Evolutionary conservation across 92 coral and sea anemone genomes (phyloP).

Genomic region (Phenganax subtilis): DNA sequence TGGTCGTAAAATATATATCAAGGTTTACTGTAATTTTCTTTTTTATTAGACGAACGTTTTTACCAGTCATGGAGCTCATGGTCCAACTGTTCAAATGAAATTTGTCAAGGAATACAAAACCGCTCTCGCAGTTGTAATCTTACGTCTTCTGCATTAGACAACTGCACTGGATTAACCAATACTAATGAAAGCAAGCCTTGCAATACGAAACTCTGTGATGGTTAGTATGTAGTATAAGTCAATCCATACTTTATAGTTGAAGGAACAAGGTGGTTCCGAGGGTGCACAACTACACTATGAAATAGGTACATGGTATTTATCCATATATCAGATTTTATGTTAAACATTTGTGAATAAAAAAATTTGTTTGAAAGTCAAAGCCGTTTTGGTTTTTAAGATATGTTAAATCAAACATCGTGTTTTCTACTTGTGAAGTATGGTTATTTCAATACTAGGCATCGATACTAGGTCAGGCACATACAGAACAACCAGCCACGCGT

Average conservation of each 20-base stretch:
- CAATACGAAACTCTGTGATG: constrained; percentile 8
- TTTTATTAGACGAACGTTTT: neutral
- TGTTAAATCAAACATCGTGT: too few species aligned
- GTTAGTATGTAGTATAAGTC: neutral
- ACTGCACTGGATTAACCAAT: neutral
- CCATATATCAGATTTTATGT: too few species aligned
- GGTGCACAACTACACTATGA: too few species aligned
- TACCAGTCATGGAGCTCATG: constrained; percentile 11
- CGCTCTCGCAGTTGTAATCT: constrained; percentile 13
- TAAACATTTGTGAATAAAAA: too few species aligned
- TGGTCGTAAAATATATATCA: too few species aligned
- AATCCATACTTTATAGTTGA: neutral
- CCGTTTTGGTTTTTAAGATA: too few species aligned
- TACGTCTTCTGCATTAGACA: neutral
- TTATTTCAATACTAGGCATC: too few species aligned
- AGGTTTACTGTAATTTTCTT: neutral
- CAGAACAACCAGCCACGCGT: too few species aligned
- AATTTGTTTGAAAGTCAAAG: too few species aligned
- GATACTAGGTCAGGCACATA: too few species aligned
- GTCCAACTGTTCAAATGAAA: constrained; percentile 12
- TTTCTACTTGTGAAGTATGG: too few species aligned
- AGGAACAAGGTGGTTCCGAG: neutral
- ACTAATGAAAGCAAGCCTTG: neutral
- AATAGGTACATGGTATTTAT: too few species aligned
- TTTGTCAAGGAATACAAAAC: constrained; percentile 18